Evolutionary conservation across 2,888 invertebrate genomes (phyloP).

Genomic region (Drosophila diplacantha): DNA sequence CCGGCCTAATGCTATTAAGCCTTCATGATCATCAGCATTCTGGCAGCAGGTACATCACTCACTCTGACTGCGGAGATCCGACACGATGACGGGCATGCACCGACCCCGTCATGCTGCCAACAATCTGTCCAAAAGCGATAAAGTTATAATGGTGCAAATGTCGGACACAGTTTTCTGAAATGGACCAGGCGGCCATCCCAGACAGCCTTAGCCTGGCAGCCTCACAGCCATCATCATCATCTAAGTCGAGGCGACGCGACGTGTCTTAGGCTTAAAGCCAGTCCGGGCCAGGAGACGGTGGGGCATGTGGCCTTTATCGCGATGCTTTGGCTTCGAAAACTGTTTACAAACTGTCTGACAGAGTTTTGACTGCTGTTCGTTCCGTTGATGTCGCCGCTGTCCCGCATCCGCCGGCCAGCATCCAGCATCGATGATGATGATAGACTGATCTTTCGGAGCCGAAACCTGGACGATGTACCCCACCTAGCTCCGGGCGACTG

Average conservation of each 20-base stretch:
- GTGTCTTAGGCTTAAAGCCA: slow-evolving; percentile 34
- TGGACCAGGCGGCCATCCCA: slow-evolving; percentile 33
- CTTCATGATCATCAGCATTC: slow-evolving; percentile 61
- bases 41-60: slow-evolving; percentile 64
- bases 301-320: slow-evolving; percentile 20
- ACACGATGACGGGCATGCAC: slow-evolving; percentile 16
- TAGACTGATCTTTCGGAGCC: slow-evolving; percentile 53
- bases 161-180: slow-evolving; percentile 63
- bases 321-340: slow-evolving; percentile 61
- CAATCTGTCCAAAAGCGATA: slow-evolving; percentile 73
- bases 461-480: slow-evolving; percentile 36
- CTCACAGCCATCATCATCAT: slow-evolving; percentile 30
- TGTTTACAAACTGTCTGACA: slow-evolving; percentile 73
- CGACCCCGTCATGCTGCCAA: slow-evolving; percentile 59
- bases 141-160: slow-evolving; percentile 74
- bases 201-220: neutral
- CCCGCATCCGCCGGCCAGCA: slow-evolving; percentile 1
- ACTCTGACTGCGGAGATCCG: slow-evolving; percentile 30
- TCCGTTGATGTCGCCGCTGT: slow-evolving; percentile 67
- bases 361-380: slow-evolving; percentile 64
- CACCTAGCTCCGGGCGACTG: slow-evolving; percentile 63
- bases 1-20: slow-evolving; percentile 64
- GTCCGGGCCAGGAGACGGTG: slow-evolving; percentile 20
- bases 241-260: slow-evolving; percentile 41
- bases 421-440: slow-evolving; percentile 42